phyloP scores from a whole-genome alignment of 1,140 invertebrate genomes.

The Tribolium castaneum region DNA sequence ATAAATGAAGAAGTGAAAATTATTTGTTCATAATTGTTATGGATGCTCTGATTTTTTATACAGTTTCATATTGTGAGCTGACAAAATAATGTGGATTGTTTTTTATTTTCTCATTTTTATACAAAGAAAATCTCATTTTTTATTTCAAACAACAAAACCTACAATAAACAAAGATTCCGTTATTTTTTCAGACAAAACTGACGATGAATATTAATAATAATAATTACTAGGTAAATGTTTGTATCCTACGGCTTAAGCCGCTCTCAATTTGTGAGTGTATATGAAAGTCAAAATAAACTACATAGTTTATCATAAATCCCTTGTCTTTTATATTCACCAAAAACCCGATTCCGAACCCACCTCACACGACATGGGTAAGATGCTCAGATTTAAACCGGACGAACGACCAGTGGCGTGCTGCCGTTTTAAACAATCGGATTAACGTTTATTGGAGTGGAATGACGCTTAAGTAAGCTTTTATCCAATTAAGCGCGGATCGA shows the following conservation, averaged over 20 bases:
- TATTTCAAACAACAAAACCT: slow-evolving; percentile 32
- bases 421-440: slow-evolving; percentile 3
- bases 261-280: slow-evolving; percentile 66
- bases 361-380: neutral
- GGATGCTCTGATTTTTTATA: slow-evolving; percentile 40
- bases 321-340: slow-evolving; percentile 51
- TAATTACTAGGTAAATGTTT: slow-evolving; percentile 66
- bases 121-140: slow-evolving; percentile 26
- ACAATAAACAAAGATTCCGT: slow-evolving; percentile 55
- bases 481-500: slow-evolving; percentile 6
- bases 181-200: slow-evolving; percentile 54
- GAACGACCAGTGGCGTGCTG: slow-evolving; percentile 2
- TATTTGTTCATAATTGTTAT: slow-evolving; percentile 39
- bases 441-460: slow-evolving; percentile 4
- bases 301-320: slow-evolving; percentile 64
- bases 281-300: slow-evolving; percentile 67
- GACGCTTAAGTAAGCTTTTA: slow-evolving; percentile 3
- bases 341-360: neutral
- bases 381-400: neutral
- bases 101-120: slow-evolving; percentile 3
- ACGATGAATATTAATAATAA: slow-evolving; percentile 66
- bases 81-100: slow-evolving; percentile 43
- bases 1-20: slow-evolving; percentile 16
- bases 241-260: slow-evolving; percentile 65
- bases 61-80: slow-evolving; percentile 44